Evolutionary conservation across 2,888 invertebrate genomes (phyloP).

Genomic region (Acanthosepion esculentum): DNA sequence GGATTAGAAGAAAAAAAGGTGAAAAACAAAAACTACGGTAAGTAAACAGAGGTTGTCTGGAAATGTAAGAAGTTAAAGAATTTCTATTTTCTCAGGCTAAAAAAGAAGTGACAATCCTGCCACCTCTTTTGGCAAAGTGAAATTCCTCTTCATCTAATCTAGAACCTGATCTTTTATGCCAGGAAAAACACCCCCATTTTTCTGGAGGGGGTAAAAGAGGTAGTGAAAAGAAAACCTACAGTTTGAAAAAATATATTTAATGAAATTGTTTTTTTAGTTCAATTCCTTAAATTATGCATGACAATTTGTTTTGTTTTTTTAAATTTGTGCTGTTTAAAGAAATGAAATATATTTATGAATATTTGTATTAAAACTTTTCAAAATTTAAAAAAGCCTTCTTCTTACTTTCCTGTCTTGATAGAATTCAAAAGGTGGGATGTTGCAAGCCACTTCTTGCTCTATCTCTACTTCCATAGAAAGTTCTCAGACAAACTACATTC

Average conservation of each 20-base stretch:
- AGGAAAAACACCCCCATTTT: not conserved
- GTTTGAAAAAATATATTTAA: not conserved
- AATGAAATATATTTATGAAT: not conserved
- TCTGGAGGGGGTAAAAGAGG: not conserved
- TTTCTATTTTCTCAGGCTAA: not conserved
- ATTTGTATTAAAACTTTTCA: not conserved
- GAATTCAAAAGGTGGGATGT: too few species aligned
- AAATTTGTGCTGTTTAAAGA: not conserved
- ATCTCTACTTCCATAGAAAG: too few species aligned
- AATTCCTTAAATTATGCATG: not conserved
- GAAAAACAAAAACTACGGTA: not conserved
- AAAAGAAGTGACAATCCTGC: not conserved
- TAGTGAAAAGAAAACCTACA: not conserved
- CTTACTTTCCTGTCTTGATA: too few species aligned
- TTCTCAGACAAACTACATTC: too few species aligned
- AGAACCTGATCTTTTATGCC: not conserved
- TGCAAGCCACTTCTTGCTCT: too few species aligned
- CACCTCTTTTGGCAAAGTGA: not conserved
- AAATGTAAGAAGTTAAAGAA: not conserved
- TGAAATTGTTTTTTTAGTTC: not conserved
- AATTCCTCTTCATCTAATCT: not conserved
- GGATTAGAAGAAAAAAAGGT: too few species aligned
- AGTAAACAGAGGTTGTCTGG: conserved; percentile 33
- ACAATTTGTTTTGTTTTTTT: not conserved
- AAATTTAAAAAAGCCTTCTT: not conserved